Percentiles rank a stretch among this genome's conserved stretches.
These are phyloP conservation scores for Noctua pronuba DNA, from an alignment of 2,888 invertebrate genomes.

Conservation along the genomic window DNA sequence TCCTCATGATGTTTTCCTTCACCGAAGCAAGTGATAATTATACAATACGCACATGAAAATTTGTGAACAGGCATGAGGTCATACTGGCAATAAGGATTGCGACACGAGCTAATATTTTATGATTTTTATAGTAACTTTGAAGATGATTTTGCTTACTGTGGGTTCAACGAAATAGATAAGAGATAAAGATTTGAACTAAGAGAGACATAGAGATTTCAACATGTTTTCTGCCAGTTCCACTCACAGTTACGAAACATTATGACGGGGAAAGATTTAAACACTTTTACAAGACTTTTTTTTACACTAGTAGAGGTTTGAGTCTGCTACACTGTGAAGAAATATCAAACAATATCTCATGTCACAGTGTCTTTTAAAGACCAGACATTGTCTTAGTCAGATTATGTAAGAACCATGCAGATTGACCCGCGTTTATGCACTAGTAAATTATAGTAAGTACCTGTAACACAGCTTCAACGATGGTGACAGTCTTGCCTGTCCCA, in stretches of 20 bases:
- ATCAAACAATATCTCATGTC: not conserved
- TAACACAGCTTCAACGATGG: constrained; percentile 82
- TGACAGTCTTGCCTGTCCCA: constrained; percentile 93
- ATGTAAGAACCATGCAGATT: not conserved
- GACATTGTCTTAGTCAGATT: not conserved
- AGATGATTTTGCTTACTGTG: not conserved
- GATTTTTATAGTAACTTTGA: not conserved
- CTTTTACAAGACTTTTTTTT: not conserved
- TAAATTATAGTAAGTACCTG: constrained; percentile 70
- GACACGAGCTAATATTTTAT: not conserved
- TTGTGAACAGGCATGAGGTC: not conserved
- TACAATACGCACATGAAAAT: too few species aligned
- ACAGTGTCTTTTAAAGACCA: not conserved
- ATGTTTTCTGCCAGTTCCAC: not conserved
- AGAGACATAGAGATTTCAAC: not conserved
- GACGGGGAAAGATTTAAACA: not conserved
- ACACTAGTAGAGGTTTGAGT: not conserved
- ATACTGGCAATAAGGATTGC: not conserved
- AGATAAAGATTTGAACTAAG: not conserved
- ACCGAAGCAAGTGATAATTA: too few species aligned
- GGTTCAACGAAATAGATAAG: not conserved
- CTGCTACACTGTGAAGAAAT: not conserved
- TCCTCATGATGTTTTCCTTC: too few species aligned
- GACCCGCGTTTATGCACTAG: not conserved
- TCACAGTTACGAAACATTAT: not conserved